These are phyloP conservation scores for Drosophila tripunctata DNA, from an alignment of 2,888 invertebrate genomes.

Conservation along the genomic window DNA sequence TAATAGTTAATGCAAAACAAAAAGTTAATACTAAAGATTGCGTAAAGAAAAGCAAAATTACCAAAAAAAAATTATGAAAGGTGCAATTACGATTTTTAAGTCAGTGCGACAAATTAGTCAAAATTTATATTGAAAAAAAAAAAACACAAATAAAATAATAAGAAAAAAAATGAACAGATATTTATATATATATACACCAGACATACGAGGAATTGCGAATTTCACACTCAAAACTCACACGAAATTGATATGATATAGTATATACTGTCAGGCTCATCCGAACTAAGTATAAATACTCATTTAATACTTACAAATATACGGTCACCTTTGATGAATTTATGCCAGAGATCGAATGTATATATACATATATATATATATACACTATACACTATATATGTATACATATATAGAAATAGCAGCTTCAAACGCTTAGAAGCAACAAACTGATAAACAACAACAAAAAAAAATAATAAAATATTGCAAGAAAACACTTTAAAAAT, in stretches of 20 bases:
- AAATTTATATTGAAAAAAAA: constrained; percentile 61
- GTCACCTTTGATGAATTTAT: constrained; percentile 47
- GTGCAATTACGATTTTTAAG: constrained; percentile 74
- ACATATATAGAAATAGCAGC: constrained; percentile 40
- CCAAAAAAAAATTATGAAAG: constrained; percentile 50
- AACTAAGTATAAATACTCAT: constrained; percentile 29
- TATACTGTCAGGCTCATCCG: constrained; percentile 9
- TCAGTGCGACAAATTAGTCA: constrained; percentile 59
- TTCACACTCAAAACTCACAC: constrained; percentile 30
- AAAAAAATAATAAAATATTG: constrained; percentile 16
- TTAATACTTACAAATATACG: constrained; percentile 17
- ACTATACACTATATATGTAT: constrained; percentile 27
- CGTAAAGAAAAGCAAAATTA: constrained; percentile 28
- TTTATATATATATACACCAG: constrained; percentile 46
- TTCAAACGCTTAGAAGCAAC: constrained; percentile 52
- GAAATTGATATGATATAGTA: constrained; percentile 4
- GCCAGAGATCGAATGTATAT: constrained; percentile 58
- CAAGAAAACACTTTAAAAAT: constrained; percentile 31
- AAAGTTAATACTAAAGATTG: constrained; percentile 15
- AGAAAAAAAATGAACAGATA: constrained; percentile 33
- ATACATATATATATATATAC: constrained; percentile 42
- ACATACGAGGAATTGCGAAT: constrained; percentile 58
- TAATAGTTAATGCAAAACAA: constrained; percentile 25
- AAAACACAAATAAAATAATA: neutral
- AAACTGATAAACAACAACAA: constrained; percentile 36